Conservation (phyloP, 2,888 invertebrate genomes). For the Torymus texanus region DNA sequence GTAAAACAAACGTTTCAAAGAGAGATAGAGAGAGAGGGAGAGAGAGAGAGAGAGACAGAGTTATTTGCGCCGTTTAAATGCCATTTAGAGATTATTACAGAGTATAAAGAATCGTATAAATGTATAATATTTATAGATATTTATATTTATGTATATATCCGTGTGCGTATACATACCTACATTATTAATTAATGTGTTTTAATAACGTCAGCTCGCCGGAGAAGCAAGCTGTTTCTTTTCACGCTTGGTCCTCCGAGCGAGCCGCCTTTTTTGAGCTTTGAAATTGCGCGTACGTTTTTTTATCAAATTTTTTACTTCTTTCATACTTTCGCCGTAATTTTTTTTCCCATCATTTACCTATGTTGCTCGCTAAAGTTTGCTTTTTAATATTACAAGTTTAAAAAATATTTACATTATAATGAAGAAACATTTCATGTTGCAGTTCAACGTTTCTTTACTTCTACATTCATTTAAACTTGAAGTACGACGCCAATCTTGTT, state of each 20-base stretch:
- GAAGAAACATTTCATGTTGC: conserved; percentile 32
- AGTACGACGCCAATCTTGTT: conserved; percentile 23
- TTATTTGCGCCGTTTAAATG: conserved; percentile 66
- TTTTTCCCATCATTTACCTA: conserved; percentile 52
- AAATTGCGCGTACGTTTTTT: conserved; percentile 68
- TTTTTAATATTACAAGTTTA: conserved; percentile 43
- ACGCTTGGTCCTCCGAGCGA: conserved; percentile 74
- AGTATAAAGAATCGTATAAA: conserved; percentile 70
- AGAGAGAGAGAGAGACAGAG: no score
- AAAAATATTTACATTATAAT: conserved; percentile 52
- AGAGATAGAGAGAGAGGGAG: no score
- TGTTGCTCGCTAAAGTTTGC: conserved; percentile 41
- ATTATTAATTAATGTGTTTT: conserved; percentile 56
- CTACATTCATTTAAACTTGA: conserved; percentile 32
- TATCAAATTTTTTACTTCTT: conserved; percentile 56
- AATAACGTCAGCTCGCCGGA: conserved; percentile 73
- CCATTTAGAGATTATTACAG: conserved; percentile 66
- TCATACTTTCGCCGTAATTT: conserved; percentile 50
- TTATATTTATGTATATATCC: conserved; percentile 64
- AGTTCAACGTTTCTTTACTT: conserved; percentile 20
- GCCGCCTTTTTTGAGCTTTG: conserved; percentile 71
- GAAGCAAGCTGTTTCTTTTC: conserved; percentile 68
- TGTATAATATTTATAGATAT: conserved; percentile 63
- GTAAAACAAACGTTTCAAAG: conserved; percentile 34
- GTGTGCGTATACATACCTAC: conserved; percentile 64